These are phyloP conservation scores for Mnemiopsis leidyi DNA, from an alignment of 37 sponge, comb jelly and placozoan species.

Conservation along the genomic window DNA sequence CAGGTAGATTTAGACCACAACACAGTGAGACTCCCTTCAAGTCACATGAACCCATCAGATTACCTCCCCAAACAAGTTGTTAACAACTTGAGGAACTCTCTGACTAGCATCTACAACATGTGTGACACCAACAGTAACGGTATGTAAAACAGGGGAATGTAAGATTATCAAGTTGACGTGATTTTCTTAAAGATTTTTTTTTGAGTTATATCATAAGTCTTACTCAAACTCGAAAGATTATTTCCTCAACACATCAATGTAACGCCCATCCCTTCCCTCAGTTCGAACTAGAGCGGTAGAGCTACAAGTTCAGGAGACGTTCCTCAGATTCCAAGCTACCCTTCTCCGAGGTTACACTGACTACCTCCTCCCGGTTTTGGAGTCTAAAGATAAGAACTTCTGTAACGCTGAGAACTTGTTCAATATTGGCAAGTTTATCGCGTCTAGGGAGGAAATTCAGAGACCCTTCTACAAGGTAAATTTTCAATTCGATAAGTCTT, in stretches of 20 bases:
- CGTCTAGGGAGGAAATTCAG: neutral
- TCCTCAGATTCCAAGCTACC: conserved; percentile 45
- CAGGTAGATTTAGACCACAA: conserved; percentile 53
- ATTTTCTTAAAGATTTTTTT: too few relatives aligned
- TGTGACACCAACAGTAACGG: conserved; percentile 19
- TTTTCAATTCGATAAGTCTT: neutral
- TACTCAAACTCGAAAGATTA: neutral
- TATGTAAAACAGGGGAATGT: too few relatives aligned
- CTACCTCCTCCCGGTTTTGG: conserved; percentile 36
- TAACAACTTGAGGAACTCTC: conserved; percentile 49
- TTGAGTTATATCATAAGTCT: neutral
- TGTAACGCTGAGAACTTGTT: conserved; percentile 52
- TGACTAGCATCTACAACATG: neutral
- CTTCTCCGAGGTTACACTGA: conserved; percentile 44
- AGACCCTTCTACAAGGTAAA: conserved; percentile 44
- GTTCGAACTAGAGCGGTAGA: conserved; percentile 30
- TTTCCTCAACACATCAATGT: too few relatives aligned
- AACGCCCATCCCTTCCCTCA: too few relatives aligned
- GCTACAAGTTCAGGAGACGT: conserved; percentile 40
- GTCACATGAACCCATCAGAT: conserved; percentile 23
- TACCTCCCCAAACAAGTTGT: neutral
- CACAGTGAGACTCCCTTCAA: neutral
- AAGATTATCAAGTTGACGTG: too few relatives aligned
- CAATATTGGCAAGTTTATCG: conserved; percentile 12
- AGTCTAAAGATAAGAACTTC: conserved; percentile 49